Evolutionary conservation across 2,888 invertebrate species (phyloP).

Genomic region (Hydrotaea cyrtoneurina): DNA sequence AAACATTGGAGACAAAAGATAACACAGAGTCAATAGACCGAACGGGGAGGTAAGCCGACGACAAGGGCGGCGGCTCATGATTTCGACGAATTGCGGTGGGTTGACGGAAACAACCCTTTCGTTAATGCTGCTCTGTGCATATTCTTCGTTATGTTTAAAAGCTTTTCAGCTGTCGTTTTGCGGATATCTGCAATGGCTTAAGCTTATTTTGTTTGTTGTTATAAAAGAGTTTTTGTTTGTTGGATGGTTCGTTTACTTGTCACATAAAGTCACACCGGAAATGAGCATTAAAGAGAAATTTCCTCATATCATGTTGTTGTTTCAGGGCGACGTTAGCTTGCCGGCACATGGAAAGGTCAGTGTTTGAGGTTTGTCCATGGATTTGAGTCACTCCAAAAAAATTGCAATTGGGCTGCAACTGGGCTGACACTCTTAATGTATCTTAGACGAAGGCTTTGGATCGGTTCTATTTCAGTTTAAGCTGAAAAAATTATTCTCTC

Average conservation of each 20-base stretch:
- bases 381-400: too few relatives aligned
- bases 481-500: too few relatives aligned
- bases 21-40: slow-evolving; percentile 60
- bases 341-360: background rate
- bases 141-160: background rate
- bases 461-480: too few relatives aligned
- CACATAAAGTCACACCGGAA: slow-evolving; percentile 62
- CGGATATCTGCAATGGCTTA: slow-evolving; percentile 23
- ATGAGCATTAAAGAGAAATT: slow-evolving; percentile 60
- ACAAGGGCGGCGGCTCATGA: background rate
- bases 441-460: too few relatives aligned
- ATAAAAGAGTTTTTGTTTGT: background rate
- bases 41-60: background rate
- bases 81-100: background rate
- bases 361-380: background rate
- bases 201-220: slow-evolving; percentile 51
- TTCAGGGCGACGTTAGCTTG: background rate
- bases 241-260: slow-evolving; percentile 40
- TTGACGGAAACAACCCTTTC: slow-evolving; percentile 27
- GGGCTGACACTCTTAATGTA: too few relatives aligned
- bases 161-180: slow-evolving; percentile 16
- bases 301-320: slow-evolving; percentile 20
- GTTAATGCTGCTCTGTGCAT: background rate
- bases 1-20: slow-evolving; percentile 43
- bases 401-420: too few relatives aligned